A percentile compares a stretch with the other conserved stretches of the same genome.
These are phyloP conservation scores for Cirrhinus molitorella DNA, from an alignment of 2,797 vertebrate species.

Conservation along the genomic window DNA sequence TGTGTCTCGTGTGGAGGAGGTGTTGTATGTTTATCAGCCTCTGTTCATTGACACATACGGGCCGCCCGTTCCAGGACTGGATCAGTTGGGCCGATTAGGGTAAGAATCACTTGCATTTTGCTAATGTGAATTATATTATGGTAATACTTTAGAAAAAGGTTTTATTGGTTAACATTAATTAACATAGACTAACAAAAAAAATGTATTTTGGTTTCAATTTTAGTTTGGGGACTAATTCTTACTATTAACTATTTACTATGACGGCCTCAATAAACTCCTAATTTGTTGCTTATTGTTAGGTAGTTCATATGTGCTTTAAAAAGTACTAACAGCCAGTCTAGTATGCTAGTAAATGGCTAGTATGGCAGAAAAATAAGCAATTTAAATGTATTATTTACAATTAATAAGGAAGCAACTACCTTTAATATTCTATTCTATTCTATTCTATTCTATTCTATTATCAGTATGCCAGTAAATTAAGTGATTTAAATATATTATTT, in stretches of 20 bases:
- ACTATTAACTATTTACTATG: neutral
- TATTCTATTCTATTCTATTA: neutral
- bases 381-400: no score
- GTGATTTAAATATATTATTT: no score
- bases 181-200: neutral
- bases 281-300: neutral
- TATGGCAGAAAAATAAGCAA: no score
- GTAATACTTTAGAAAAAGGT: neutral
- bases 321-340: no score
- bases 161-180: neutral
- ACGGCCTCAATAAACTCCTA: neutral
- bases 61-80: constrained; percentile 87
- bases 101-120: constrained; percentile 69
- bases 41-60: constrained; percentile 87
- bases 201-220: neutral
- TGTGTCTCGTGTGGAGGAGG: constrained; percentile 85
- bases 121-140: neutral
- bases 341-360: no score
- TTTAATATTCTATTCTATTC: neutral
- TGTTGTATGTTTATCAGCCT: constrained; percentile 88
- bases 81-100: constrained; percentile 88
- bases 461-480: neutral
- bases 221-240: neutral
- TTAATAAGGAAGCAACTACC: no score
- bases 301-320: neutral